Evolutionary conservation across 2,113 vertebrate species (phyloP), one percentile per base, ranked within the genome.

Genomic region (Nettapus auritus): DNA sequence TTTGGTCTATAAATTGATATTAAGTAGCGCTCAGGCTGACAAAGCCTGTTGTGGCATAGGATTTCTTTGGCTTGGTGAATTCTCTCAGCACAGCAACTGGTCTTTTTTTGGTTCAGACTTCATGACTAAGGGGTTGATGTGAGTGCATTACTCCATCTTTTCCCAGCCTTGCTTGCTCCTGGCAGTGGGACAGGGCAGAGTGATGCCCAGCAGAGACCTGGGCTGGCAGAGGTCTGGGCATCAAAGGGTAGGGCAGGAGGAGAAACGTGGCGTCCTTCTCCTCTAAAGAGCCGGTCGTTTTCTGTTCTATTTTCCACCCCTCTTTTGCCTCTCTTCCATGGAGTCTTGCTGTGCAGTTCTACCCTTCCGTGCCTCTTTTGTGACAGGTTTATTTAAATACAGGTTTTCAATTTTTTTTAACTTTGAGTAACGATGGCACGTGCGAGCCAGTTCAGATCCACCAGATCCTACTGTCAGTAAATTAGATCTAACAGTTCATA

Each of bases 391-490:
- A 36, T 83, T 73, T 82, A 96, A 86, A 50, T 73, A n/a, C 83
- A 94, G n/a, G 19, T 36, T 67, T 96, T 88, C 38, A 34, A 19
- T 93, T 80, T 90, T 80, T 90, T 75, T 78, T 56, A 20, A 21
- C 64, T 93, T 66, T 81, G 60, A 93, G 83, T 69, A 71, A 56
- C 59, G 81, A 62, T 77, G 56, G 53, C 68, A 9, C 40, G n/a
- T 81, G 60, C 69, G 90, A 90, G 83, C 63, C 76, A 62, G 84
- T 77, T 96, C 93, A 85, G 78, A 74, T 92, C 93, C 87, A 85
- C 52, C 28, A 92, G 53, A 25, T 80, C 33, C 94, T 64, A 31
- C 60, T 71, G 36, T 67, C 94, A 86, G 78, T 92, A 93, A 96
- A 93, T 86, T 95, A 87, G 48, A 84, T 81, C 55, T 87, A 75